A percentile compares a stretch with the other conserved stretches of the same genome.
phyloP scores from a whole-genome alignment of 2,888 invertebrate genomes.

The Orthosia incerta region DNA sequence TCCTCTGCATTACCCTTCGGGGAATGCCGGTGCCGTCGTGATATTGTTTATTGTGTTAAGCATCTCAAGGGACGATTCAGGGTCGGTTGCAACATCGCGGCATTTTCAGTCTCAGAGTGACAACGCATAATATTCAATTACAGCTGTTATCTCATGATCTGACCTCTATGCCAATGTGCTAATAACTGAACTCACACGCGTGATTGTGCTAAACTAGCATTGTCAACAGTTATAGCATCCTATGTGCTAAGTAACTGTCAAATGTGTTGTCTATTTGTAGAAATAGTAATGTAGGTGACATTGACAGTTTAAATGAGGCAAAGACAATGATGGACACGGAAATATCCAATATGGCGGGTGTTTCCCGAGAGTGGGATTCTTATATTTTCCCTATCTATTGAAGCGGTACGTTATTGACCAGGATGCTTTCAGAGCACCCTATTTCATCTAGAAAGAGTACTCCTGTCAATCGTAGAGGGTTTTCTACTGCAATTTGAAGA shows the following conservation, averaged over 20 bases:
- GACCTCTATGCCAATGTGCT: slow-evolving; percentile 60
- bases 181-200: slow-evolving; percentile 46
- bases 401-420: not conserved
- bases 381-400: not conserved
- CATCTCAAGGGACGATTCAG: slow-evolving; percentile 8
- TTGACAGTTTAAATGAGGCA: slow-evolving; percentile 8
- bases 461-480: not conserved
- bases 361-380: not conserved
- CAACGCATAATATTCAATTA: slow-evolving; percentile 28
- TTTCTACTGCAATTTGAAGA: not conserved
- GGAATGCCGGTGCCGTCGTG: not conserved
- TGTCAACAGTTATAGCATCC: slow-evolving; percentile 50
- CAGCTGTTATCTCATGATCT: slow-evolving; percentile 39
- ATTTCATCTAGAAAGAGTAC: not conserved
- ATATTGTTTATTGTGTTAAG: not conserved
- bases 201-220: slow-evolving; percentile 40
- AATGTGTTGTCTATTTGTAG: slow-evolving; percentile 34
- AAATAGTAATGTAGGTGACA: slow-evolving; percentile 30
- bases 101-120: slow-evolving; percentile 33
- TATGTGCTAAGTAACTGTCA: slow-evolving; percentile 49
- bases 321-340: not conserved
- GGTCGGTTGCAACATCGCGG: not conserved
- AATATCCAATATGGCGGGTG: not conserved
- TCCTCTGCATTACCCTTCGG: not conserved
- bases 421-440: no score